phyloP scores from a whole-genome alignment of 2,888 invertebrate genomes.

The Zhengitettix transpicula region DNA sequence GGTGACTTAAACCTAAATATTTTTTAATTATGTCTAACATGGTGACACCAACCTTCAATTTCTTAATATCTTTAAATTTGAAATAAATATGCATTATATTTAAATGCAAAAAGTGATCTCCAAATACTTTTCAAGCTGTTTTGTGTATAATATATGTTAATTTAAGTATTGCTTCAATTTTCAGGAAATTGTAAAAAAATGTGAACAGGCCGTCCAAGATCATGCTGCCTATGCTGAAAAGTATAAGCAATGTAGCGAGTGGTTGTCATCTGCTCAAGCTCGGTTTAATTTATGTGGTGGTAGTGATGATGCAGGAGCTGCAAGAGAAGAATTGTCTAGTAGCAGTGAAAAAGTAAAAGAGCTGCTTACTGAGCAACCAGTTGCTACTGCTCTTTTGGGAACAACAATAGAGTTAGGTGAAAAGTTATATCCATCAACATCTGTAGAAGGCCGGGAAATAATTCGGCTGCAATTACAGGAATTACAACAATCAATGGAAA shows the following conservation, averaged over 20 bases:
- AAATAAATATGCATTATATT: no score
- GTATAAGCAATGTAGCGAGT: constrained; percentile 67
- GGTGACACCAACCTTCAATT: no score
- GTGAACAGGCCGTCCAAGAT: constrained; percentile 72
- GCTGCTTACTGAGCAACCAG: constrained; percentile 55
- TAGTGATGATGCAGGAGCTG: constrained; percentile 30
- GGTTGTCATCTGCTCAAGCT: constrained; percentile 58
- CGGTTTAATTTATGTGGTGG: constrained; percentile 50
- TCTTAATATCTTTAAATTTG: no score
- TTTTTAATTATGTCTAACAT: no score
- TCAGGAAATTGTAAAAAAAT: constrained; percentile 74
- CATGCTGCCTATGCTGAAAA: constrained; percentile 66
- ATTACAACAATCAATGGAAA: constrained; percentile 65
- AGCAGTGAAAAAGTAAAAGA: constrained; percentile 57
- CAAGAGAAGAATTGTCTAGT: constrained; percentile 49
- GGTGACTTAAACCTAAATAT: no score
- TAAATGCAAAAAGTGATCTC: no score
- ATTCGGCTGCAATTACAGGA: constrained; percentile 71
- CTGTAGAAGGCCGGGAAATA: constrained; percentile 71
- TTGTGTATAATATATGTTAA: no score
- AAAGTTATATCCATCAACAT: constrained; percentile 70
- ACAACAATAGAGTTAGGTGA: constrained; percentile 77
- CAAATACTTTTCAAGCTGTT: no score
- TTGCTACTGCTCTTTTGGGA: constrained; percentile 58
- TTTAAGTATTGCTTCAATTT: constrained; percentile 3